phyloP scores from a whole-genome alignment of 1,140 invertebrate genomes.

The Drosophila lini region DNA sequence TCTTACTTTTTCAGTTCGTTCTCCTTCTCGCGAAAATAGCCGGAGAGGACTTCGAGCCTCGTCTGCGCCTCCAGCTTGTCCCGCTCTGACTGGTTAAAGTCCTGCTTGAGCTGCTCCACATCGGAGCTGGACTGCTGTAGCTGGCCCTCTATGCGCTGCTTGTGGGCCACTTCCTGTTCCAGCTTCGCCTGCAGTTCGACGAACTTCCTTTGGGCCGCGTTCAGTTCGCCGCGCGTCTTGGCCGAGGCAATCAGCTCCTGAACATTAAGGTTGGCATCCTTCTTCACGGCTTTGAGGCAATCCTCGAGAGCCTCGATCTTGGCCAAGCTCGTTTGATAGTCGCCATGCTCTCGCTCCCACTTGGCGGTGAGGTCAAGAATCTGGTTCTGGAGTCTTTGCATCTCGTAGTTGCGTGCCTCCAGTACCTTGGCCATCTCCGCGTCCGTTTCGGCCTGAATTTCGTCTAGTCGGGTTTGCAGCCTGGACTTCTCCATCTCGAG shows the following conservation, averaged over 20 bases:
- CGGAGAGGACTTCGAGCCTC: conserved; percentile 92
- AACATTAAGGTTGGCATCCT: conserved; percentile 83
- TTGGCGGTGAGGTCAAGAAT: conserved; percentile 62
- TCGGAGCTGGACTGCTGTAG: conserved; percentile 63
- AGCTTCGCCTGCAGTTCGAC: conserved; percentile 77
- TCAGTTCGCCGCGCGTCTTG: conserved; percentile 85
- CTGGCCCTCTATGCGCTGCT: conserved; percentile 63
- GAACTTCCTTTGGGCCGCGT: conserved; percentile 85
- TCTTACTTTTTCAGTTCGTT: conserved; percentile 91
- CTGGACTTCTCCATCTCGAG: conserved; percentile 80
- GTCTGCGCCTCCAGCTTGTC: conserved; percentile 92
- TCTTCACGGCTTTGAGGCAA: conserved; percentile 84
- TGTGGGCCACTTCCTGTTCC: conserved; percentile 82
- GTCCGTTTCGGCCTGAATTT: conserved; percentile 80
- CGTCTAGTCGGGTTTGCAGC: conserved; percentile 84
- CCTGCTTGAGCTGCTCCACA: conserved; percentile 86
- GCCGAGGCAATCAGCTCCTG: conserved; percentile 84
- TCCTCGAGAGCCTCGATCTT: conserved; percentile 84
- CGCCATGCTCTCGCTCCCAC: conserved; percentile 63
- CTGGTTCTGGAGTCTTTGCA: conserved; percentile 81
- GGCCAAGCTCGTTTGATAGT: conserved; percentile 73
- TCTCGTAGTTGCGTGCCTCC: conserved; percentile 77
- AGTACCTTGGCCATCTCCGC: conserved; percentile 79
- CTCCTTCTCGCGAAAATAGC: conserved; percentile 95
- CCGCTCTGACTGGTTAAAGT: conserved; percentile 89